Conservation (phyloP, 1,140 invertebrate genomes). For the Drosophila sproati region DNA sequence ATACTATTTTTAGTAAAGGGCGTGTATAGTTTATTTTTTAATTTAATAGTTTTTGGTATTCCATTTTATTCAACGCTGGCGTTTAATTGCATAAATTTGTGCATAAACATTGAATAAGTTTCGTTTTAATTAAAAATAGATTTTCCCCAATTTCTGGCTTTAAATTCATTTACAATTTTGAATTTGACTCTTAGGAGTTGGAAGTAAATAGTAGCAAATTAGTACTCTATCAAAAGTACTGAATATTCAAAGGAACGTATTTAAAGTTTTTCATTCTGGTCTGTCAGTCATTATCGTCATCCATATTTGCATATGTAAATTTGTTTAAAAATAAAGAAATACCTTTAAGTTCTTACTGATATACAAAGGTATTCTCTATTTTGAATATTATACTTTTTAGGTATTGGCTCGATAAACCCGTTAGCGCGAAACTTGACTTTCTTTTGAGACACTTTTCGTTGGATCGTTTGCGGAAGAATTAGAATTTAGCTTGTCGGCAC, state of each 20-base stretch:
- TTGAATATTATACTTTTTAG: constrained; percentile 60
- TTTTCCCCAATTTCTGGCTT: background rate
- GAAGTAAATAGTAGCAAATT: background rate
- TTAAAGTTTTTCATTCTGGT: no score
- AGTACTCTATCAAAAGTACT: background rate
- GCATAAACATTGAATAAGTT: constrained; percentile 65
- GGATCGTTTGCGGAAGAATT: background rate
- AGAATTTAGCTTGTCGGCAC: constrained; percentile 22
- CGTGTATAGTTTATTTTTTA: constrained; percentile 66
- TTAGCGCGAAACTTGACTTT: constrained; percentile 5
- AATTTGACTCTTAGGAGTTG: background rate
- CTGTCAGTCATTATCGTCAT: no score
- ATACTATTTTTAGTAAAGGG: constrained; percentile 75
- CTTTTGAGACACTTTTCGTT: constrained; percentile 10
- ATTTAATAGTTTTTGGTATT: constrained; percentile 65
- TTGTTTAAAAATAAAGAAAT: no score
- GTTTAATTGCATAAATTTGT: constrained; percentile 65
- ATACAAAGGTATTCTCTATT: background rate
- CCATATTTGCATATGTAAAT: no score
- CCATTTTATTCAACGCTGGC: constrained; percentile 30
- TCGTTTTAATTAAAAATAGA: constrained; percentile 40
- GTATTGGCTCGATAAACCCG: constrained; percentile 37
- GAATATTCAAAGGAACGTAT: no score
- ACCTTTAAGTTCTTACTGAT: background rate
- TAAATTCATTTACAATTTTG: background rate